A percentile compares a stretch with the other conserved stretches of the same genome.
Evolutionary conservation across 2,888 invertebrate genomes (phyloP).

Genomic region (Cataglyphis altisquamis): DNA sequence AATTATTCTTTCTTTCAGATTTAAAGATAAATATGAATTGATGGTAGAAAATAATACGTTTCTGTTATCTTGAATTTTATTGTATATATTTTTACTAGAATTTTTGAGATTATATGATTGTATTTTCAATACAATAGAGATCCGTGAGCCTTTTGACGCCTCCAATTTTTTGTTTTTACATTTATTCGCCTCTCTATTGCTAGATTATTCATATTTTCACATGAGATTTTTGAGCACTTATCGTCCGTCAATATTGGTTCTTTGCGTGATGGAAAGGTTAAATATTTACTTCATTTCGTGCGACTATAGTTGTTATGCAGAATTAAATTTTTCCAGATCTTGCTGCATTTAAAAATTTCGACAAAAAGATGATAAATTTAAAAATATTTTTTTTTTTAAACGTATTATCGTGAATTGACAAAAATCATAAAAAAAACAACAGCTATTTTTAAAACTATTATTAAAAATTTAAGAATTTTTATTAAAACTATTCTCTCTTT

Average conservation of each 20-base stretch:
- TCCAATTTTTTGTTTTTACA: neutral
- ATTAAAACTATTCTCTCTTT: neutral
- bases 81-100: neutral
- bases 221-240: slow-evolving; percentile 23
- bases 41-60: neutral
- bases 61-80: neutral
- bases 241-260: slow-evolving; percentile 29
- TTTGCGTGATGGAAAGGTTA: slow-evolving; percentile 42
- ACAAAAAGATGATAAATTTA: neutral
- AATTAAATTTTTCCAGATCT: slow-evolving; percentile 11
- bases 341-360: slow-evolving; percentile 3
- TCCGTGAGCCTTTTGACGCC: neutral
- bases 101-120: neutral
- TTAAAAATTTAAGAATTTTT: neutral
- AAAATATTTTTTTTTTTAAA: neutral
- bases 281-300: slow-evolving; percentile 49
- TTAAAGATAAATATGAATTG: neutral
- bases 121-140: neutral
- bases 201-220: slow-evolving; percentile 22
- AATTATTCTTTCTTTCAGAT: neutral
- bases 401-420: neutral
- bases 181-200: neutral
- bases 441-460: neutral
- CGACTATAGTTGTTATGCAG: neutral
- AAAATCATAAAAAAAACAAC: neutral